Percentiles rank a stretch among this genome's conserved stretches.
Conservation (phyloP, 2,113 vertebrate species). For the Mormoops blainvillei region DNA sequence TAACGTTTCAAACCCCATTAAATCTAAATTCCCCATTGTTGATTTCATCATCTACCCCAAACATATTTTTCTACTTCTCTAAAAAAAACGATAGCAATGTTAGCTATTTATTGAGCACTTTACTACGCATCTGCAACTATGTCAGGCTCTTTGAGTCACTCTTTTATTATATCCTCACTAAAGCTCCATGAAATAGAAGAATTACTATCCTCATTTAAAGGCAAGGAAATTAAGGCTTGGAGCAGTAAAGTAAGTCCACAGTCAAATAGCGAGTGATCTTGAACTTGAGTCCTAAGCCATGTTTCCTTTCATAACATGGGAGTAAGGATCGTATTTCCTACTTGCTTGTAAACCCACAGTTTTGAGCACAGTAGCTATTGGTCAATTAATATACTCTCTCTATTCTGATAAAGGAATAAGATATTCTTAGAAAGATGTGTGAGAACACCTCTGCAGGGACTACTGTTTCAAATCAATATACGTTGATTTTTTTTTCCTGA, state of each 20-base stretch:
- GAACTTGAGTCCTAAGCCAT: not conserved
- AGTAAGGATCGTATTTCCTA: not conserved
- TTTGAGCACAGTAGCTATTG: not conserved
- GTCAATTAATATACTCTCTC: not conserved
- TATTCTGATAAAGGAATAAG: not conserved
- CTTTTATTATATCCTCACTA: not conserved
- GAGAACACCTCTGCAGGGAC: not conserved
- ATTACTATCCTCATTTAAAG: not conserved
- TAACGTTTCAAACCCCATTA: not conserved
- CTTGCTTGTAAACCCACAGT: not conserved
- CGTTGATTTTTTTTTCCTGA: not conserved
- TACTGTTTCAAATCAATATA: not conserved
- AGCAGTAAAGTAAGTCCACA: not conserved
- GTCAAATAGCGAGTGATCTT: not conserved
- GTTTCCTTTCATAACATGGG: not conserved
- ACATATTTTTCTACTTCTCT: not conserved
- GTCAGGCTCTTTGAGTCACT: not conserved
- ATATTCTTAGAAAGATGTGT: not conserved
- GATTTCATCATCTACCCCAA: not conserved
- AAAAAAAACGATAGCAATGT: not conserved
- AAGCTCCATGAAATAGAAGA: not conserved
- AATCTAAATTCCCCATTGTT: not conserved
- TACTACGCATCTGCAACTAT: not conserved
- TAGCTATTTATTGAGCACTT: not conserved
- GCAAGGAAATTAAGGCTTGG: not conserved